Percentiles rank a stretch among this genome's conserved stretches.
Evolutionary conservation across 1,140 invertebrate species (phyloP).

Genomic region (Bilobella aurantiaca): DNA sequence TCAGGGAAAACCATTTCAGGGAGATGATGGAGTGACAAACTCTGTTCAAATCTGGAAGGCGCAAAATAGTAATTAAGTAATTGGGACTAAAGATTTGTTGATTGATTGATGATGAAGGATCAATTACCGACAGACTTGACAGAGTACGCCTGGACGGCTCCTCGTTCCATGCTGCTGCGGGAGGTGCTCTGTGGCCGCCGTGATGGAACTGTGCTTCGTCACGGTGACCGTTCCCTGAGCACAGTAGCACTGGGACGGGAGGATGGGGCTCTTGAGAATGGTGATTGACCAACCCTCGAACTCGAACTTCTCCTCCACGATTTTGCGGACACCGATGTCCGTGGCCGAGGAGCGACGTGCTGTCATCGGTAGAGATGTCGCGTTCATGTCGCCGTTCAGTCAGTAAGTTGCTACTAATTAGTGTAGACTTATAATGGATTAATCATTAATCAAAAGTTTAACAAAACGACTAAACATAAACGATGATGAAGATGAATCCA

Average conservation of each 20-base stretch:
- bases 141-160: slow-evolving; percentile 2
- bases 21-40: slow-evolving; percentile 64
- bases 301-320: slow-evolving; percentile 12
- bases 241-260: slow-evolving; percentile 33
- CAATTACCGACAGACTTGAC: slow-evolving; percentile 30
- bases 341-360: no score
- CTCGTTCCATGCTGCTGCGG: background rate
- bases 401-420: background rate
- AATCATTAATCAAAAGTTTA: background rate
- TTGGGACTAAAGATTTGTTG: background rate
- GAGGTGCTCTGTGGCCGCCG: background rate
- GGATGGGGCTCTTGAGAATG: slow-evolving; percentile 25
- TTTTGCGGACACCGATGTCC: background rate
- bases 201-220: background rate
- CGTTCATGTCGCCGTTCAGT: background rate
- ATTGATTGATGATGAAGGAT: background rate
- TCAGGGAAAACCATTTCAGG: slow-evolving; percentile 98
- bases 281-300: slow-evolving; percentile 31
- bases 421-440: background rate
- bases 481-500: no score
- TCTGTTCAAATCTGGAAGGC: slow-evolving; percentile 15
- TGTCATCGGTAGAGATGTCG: background rate
- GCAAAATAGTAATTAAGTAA: background rate
- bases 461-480: no score
- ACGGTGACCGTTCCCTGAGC: background rate